Conservation (phyloP, 2,113 vertebrate species). For the Channa maculata region DNA sequence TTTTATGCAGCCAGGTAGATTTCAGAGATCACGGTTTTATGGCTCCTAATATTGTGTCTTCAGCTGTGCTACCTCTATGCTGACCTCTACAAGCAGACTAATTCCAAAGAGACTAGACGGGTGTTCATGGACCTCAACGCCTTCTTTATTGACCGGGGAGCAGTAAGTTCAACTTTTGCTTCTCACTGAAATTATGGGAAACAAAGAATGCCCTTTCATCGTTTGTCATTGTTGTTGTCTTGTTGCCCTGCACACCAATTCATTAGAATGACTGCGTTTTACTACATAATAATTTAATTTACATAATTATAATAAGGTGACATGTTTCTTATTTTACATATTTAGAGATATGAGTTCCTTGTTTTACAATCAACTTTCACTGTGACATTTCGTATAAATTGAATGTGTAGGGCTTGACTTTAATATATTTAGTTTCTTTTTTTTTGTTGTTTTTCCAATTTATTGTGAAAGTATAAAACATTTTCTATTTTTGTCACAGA, state of each 20-base stretch:
- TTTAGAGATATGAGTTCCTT: neutral
- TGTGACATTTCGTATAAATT: neutral
- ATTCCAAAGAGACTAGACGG: slow-evolving; percentile 97
- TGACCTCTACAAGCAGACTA: slow-evolving; percentile 96
- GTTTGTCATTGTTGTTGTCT: neutral
- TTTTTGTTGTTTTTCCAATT: neutral
- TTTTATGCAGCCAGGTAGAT: neutral
- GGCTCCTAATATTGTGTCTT: neutral
- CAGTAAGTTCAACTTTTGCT: slow-evolving; percentile 83
- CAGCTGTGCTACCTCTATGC: slow-evolving; percentile 97
- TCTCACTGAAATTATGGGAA: neutral
- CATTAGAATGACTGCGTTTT: neutral
- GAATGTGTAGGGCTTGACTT: neutral
- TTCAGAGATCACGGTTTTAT: neutral
- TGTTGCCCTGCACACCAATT: neutral
- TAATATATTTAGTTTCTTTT: too few relatives aligned
- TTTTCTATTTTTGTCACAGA: slow-evolving; percentile 77
- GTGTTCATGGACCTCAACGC: slow-evolving; percentile 92
- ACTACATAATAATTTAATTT: neutral
- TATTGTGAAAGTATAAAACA: neutral
- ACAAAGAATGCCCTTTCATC: neutral
- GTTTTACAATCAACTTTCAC: slow-evolving; percentile 8
- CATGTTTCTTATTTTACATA: neutral
- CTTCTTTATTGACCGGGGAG: slow-evolving; percentile 93
- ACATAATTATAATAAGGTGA: neutral